Conservation (phyloP, 2,888 invertebrate genomes). For the Phlogophora meticulosa region DNA sequence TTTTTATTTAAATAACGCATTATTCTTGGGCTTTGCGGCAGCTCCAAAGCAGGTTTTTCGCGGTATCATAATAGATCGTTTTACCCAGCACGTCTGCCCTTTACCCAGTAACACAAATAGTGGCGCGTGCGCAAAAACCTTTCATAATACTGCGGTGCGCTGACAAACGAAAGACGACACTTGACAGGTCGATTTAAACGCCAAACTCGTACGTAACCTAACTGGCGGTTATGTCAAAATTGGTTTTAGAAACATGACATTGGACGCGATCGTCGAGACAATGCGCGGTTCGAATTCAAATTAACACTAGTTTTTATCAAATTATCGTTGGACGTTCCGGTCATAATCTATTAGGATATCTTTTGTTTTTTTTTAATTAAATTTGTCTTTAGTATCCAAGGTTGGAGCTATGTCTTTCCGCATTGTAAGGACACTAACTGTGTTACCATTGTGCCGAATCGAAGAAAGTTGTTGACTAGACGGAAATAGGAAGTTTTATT, state of each 20-base stretch:
- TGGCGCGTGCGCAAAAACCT: slow-evolving; percentile 76
- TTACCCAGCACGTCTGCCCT: slow-evolving; percentile 81
- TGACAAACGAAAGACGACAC: slow-evolving; percentile 67
- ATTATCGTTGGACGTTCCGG: slow-evolving; percentile 62
- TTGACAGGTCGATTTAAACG: slow-evolving; percentile 64
- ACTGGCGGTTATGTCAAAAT: slow-evolving; percentile 69
- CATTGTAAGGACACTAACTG: slow-evolving; percentile 65
- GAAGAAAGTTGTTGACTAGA: slow-evolving; percentile 83
- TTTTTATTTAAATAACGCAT: slow-evolving; percentile 26
- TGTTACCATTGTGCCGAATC: slow-evolving; percentile 51
- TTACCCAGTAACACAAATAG: slow-evolving; percentile 88
- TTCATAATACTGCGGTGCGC: slow-evolving; percentile 63
- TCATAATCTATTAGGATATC: slow-evolving; percentile 60
- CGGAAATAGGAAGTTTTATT: slow-evolving; percentile 84
- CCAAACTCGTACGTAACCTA: slow-evolving; percentile 61
- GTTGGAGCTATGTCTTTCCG: slow-evolving; percentile 60
- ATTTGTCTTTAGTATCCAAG: slow-evolving; percentile 58
- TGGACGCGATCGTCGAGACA: slow-evolving; percentile 77
- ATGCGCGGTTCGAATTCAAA: slow-evolving; percentile 82
- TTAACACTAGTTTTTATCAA: slow-evolving; percentile 67
- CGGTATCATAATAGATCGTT: slow-evolving; percentile 71
- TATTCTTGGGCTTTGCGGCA: slow-evolving; percentile 26
- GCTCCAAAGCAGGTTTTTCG: slow-evolving; percentile 65
- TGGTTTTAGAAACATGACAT: slow-evolving; percentile 84
- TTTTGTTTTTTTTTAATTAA: slow-evolving; percentile 64